Base-by-base conservation (phyloP, 2,888 invertebrate species). In the Melanophora roralis region DNA sequence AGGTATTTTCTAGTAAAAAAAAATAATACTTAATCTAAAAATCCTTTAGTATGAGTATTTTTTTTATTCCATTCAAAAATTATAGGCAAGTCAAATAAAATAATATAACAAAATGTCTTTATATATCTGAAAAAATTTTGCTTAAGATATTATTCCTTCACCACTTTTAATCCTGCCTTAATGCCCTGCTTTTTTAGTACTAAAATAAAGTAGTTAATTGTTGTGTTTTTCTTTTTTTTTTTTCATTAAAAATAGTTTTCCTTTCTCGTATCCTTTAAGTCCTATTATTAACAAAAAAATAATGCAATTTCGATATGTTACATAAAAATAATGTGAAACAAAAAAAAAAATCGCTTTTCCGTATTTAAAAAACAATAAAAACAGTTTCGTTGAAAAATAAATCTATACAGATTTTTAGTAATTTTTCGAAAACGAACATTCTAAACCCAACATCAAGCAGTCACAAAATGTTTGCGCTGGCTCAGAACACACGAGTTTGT, bases 221-320 rank as follows among this genome's bases (percentile, higher is more conserved):
- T 67, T 53, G 68, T 60, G 53, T 72, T 69, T 43, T 64, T 72
- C 62, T 67, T 59, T 62, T 60, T 53, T 72, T 69, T 43, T 53
- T 67, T 76, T 53, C 72, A 65, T 76, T 62, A 1, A 74, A 23
- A 53, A 43, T 45, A 2, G 2, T n/a, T 40, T 19, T 32, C 32
- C 27, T 38, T 5, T 9, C 38, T 32, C 38, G 4, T 12, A 27
- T 9, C 36, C 53, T 16, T 8, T 45, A 21, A 27, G 60, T 27
- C 51, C 47, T 16, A 38, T 14, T 21, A 60, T 27, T 45, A 11
- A 11, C 19, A 8, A 16, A 3, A 21, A 45, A 45, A 3, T n/a
- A 38, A 40, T 21, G 21, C n/a, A 62, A 45, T 40, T 45, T 60
- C 60, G 67, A 68, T 67, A 59, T 74, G 59, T 57, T 57, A 36